A percentile compares a stretch with the other conserved stretches of the same genome.
Conservation (phyloP, 2,888 invertebrate species). For the Amiota communis region DNA sequence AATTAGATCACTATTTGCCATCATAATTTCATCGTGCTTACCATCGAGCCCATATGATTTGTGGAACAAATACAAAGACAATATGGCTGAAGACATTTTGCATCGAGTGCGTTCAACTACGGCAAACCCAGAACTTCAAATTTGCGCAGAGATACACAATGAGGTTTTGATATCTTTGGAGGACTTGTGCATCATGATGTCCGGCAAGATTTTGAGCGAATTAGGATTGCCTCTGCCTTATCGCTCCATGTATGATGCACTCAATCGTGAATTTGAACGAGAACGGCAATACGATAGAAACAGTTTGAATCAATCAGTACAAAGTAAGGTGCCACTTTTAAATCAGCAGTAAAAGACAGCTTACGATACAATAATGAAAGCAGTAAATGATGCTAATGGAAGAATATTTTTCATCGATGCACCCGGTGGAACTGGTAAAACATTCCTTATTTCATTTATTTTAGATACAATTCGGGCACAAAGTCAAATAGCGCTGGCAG, state of each 20-base stretch:
- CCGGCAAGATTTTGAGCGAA: neutral
- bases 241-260: too few relatives aligned
- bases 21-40: neutral
- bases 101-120: neutral
- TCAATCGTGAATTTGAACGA: neutral
- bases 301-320: neutral
- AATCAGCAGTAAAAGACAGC: slow-evolving; percentile 31
- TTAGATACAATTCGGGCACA: too few relatives aligned
- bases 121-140: neutral
- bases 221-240: neutral
- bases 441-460: too few relatives aligned
- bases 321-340: too few relatives aligned
- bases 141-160: neutral
- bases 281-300: neutral
- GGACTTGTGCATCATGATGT: too few relatives aligned
- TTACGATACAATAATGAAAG: slow-evolving; percentile 36
- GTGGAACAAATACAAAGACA: too few relatives aligned
- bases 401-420: too few relatives aligned
- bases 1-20: neutral
- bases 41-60: too few relatives aligned
- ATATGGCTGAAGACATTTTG: too few relatives aligned
- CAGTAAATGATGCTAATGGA: slow-evolving; percentile 34
- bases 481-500: too few relatives aligned
- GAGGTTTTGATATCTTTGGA: neutral
- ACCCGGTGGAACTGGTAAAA: too few relatives aligned